Evolutionary conservation across 2,113 vertebrate genomes (phyloP), one percentile per base, ranked within the genome.

Genomic region (Oriolus oriolus): DNA sequence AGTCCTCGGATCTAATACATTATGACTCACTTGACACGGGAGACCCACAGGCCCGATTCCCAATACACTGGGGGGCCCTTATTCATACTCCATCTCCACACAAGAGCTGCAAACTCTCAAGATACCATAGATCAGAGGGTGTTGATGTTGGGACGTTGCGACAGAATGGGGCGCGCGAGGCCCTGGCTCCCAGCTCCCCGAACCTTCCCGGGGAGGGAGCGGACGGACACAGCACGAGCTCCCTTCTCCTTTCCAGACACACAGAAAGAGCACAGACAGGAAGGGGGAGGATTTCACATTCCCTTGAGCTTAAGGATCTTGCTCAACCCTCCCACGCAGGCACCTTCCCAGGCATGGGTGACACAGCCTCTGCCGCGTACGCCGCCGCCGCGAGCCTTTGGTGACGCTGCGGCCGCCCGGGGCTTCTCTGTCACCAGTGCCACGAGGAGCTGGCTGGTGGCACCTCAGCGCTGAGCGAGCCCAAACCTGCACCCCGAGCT

Each of bases 21-120:
- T 97, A 97, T 93, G 97, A 97, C 95, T 98, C 96, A 77, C 93
- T 94, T 92, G 97, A 97, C 44, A 89, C 50, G 49, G 95, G 96
- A 94, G 95, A 94, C 82, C 94, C 93, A 93, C 84, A 94, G 97
- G 97, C 96, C 95, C 45, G 75, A 90, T 97, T 97, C 95, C 94
- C 95, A 97, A 96, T 97, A 85, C 91, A 81, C 94, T 84, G 90
- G 92, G 96, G 94, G 80, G 94, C 88, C 87, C 68, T 95, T 92
- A 93, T 71, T 95, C 87, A 93, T 96, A 70, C 95, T 95, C 89
- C 87, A 77, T 85, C 93, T 93, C 91, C 90, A 88, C 92, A 95
- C 79, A 21, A 95, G 96, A 94, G 95, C 94, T 95, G 94, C 95
- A 95, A 91, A 95, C 90, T 96, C 93, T 84, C 80, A 19, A 81